Conservation (phyloP, 2,797 vertebrate genomes). For the Macrochelys suwanniensis region DNA sequence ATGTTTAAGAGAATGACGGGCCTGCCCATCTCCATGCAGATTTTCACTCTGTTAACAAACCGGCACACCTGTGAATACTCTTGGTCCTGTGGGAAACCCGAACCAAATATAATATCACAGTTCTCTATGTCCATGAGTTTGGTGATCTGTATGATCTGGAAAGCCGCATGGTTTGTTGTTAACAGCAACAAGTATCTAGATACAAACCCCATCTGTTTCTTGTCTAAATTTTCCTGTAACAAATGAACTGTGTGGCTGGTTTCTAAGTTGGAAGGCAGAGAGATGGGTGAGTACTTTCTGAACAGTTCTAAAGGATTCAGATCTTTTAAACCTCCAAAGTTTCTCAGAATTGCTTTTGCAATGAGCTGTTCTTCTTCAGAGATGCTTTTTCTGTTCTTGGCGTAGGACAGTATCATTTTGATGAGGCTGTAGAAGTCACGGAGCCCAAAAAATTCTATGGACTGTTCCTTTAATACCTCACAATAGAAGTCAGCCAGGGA, state of each 20-base stretch:
- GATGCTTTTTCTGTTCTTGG: slow-evolving; percentile 66
- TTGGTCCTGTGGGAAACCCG: slow-evolving; percentile 87
- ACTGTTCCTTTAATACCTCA: slow-evolving; percentile 71
- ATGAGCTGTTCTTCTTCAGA: slow-evolving; percentile 76
- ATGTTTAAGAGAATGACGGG: slow-evolving; percentile 86
- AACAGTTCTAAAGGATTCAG: slow-evolving; percentile 81
- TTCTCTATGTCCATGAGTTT: slow-evolving; percentile 68
- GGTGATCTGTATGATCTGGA: slow-evolving; percentile 83
- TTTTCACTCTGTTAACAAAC: slow-evolving; percentile 86
- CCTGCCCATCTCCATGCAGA: slow-evolving; percentile 87
- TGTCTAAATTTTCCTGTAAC: slow-evolving; percentile 85
- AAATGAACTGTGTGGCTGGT: slow-evolving; percentile 79
- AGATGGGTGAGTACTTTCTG: slow-evolving; percentile 28
- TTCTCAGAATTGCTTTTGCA: slow-evolving; percentile 82
- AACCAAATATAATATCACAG: slow-evolving; percentile 87
- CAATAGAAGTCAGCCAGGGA: slow-evolving; percentile 82
- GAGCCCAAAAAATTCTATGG: slow-evolving; percentile 86
- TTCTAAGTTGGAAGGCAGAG: fast-evolving
- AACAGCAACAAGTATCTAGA: slow-evolving; percentile 85
- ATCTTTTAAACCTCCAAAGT: slow-evolving; percentile 84
- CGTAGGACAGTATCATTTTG: slow-evolving; percentile 83
- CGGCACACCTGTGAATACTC: slow-evolving; percentile 87
- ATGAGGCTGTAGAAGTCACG: slow-evolving; percentile 87
- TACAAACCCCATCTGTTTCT: slow-evolving; percentile 74
- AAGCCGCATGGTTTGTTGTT: slow-evolving; percentile 86